These are phyloP conservation scores for Onychorhynchus coronatus DNA, from an alignment of 2,113 vertebrate genomes.

Conservation along the genomic window DNA sequence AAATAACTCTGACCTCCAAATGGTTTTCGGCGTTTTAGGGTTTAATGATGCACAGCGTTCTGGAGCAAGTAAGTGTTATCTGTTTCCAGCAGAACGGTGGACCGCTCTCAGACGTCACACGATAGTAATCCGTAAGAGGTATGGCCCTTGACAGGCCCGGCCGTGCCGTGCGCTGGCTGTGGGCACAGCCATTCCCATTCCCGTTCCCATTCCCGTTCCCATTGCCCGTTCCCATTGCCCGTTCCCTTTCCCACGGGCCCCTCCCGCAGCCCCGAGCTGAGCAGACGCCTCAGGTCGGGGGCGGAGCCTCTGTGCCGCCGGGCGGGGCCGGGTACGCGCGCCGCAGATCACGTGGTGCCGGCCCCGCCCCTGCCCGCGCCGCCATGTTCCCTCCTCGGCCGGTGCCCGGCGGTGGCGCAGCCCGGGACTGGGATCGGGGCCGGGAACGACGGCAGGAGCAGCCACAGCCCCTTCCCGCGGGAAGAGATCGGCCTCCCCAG, in stretches of 20 bases:
- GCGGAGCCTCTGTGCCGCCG: background rate
- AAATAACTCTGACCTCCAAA: background rate
- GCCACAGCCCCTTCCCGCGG: background rate
- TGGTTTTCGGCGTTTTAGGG: rapidly evolving
- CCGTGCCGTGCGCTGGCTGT: rapidly evolving
- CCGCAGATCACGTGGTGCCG: rapidly evolving
- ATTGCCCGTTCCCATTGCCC: no score
- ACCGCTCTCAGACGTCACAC: rapidly evolving
- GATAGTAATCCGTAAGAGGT: rapidly evolving
- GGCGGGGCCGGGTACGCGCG: rapidly evolving
- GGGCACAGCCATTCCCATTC: background rate
- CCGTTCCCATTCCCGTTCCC: background rate
- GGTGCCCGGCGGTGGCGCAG: background rate
- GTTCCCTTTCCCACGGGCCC: background rate
- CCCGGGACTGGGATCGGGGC: background rate
- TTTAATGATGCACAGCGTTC: background rate
- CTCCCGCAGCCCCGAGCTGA: rapidly evolving
- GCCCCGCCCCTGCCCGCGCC: background rate
- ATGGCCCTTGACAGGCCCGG: rapidly evolving
- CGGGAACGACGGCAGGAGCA: background rate
- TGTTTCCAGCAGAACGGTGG: rapidly evolving
- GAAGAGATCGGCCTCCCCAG: background rate
- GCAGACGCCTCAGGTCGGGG: rapidly evolving
- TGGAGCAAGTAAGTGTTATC: no score
- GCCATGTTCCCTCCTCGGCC: conserved; percentile 56